Evolutionary conservation across 2,888 invertebrate species (phyloP).

Genomic region (Tenthredo mesomela): DNA sequence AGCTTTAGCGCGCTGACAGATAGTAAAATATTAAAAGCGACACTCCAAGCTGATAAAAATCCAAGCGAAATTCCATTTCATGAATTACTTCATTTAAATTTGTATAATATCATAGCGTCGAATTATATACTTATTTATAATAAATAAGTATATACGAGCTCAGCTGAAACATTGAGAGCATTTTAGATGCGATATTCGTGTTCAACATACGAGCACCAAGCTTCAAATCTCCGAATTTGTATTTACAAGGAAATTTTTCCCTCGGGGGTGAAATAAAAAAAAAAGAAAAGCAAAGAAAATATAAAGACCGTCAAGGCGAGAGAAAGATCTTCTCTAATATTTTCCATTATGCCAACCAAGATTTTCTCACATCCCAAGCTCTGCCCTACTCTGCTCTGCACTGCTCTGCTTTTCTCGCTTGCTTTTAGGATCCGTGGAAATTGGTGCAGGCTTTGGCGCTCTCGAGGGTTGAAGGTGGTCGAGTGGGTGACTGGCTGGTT

Average conservation of each 20-base stretch:
- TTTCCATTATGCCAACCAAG: slow-evolving; percentile 55
- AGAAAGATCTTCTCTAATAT: slow-evolving; percentile 57
- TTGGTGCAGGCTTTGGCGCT: slow-evolving; percentile 63
- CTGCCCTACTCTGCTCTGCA: slow-evolving; percentile 58
- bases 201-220: neutral
- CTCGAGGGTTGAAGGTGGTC: slow-evolving; percentile 56
- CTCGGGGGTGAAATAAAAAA: neutral
- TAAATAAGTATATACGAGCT: neutral
- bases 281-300: neutral
- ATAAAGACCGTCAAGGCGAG: neutral
- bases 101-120: neutral
- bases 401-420: slow-evolving; percentile 22
- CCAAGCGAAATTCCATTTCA: neutral
- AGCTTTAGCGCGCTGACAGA: neutral
- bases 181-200: neutral
- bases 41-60: neutral
- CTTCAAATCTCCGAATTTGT: neutral
- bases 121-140: too few relatives aligned
- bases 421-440: slow-evolving; percentile 58
- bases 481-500: slow-evolving; percentile 46
- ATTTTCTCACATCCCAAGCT: slow-evolving; percentile 54
- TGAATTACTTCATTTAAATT: neutral
- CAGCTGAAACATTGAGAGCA: neutral
- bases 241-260: neutral
- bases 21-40: slow-evolving; percentile 22